Conservation (phyloP, 2,888 invertebrate species). For the Andrena bucephala region DNA sequence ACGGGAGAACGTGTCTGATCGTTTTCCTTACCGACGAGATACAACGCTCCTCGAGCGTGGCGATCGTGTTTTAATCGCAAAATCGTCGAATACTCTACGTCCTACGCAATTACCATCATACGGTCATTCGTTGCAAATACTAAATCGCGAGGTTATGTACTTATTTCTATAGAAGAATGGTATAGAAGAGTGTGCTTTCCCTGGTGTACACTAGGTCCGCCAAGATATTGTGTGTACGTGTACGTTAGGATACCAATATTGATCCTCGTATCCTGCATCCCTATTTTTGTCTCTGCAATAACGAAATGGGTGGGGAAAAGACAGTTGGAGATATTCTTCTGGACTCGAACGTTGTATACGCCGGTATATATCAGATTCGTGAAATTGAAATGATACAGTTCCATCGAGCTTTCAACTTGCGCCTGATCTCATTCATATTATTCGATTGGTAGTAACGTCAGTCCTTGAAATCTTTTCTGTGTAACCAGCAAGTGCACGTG, state of each 20-base stretch:
- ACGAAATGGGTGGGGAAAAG: background rate
- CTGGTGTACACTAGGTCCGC: background rate
- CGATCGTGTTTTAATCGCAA: background rate
- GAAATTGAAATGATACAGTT: background rate
- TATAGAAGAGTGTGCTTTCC: background rate
- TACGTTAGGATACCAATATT: constrained; percentile 12
- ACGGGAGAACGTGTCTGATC: constrained; percentile 1
- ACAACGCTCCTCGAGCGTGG: background rate
- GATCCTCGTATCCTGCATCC: constrained; percentile 12
- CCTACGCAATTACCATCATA: background rate
- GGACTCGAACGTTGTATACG: too few relatives aligned
- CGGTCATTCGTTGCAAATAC: background rate
- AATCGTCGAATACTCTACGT: background rate
- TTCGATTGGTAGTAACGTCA: background rate
- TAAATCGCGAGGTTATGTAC: background rate
- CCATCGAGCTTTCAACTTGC: background rate
- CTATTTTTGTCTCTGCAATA: constrained; percentile 8
- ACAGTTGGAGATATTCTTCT: background rate
- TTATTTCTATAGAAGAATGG: background rate
- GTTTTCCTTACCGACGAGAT: constrained; percentile 10
- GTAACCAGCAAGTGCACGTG: background rate
- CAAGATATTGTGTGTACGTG: background rate
- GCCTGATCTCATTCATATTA: background rate
- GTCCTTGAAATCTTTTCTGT: background rate
- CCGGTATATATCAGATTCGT: background rate